phyloP scores from a whole-genome alignment of 2,888 invertebrate genomes.

The Drosophila peninsularis region DNA sequence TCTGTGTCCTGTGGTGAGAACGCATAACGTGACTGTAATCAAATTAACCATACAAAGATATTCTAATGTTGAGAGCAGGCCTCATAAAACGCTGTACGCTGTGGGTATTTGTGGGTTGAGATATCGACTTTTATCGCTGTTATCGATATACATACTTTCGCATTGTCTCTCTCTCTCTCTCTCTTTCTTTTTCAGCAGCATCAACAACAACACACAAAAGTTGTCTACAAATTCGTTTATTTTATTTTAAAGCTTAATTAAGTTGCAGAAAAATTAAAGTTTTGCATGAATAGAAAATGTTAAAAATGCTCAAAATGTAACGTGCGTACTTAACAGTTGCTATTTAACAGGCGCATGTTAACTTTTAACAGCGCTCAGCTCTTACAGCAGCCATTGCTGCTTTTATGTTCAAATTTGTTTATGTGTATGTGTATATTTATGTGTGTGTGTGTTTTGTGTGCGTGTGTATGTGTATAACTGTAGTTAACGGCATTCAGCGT shows the following conservation, averaged over 20 bases:
- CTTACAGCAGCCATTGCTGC: constrained; percentile 26
- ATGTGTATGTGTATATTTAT: constrained; percentile 3
- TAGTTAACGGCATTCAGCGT: constrained; percentile 58
- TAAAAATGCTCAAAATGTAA: constrained; percentile 30
- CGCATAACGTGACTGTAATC: constrained; percentile 85
- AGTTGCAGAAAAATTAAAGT: constrained; percentile 25
- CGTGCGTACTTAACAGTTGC: constrained; percentile 55
- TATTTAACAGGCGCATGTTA: constrained; percentile 44
- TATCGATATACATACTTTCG: constrained; percentile 34
- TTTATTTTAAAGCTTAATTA: constrained; percentile 22
- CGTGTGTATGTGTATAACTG: constrained; percentile 36
- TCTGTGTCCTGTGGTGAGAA: constrained; percentile 85
- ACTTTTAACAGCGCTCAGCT: constrained; percentile 38
- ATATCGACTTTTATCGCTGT: constrained; percentile 19
- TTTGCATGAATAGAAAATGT: constrained; percentile 28
- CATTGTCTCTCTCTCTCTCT: not conserved
- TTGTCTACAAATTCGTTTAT: constrained; percentile 30
- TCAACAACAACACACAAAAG: constrained; percentile 48
- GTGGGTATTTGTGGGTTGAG: constrained; percentile 23
- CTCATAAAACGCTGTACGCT: constrained; percentile 71
- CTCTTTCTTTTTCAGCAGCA: constrained; percentile 36
- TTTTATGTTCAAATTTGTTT: constrained; percentile 12
- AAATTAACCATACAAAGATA: constrained; percentile 78
- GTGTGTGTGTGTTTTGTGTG: constrained; percentile 19
- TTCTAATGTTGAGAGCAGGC: constrained; percentile 77